These are phyloP conservation scores for Phylloscopus whistleri DNA, from an alignment of 2,113 vertebrate species.

Conservation along the genomic window DNA sequence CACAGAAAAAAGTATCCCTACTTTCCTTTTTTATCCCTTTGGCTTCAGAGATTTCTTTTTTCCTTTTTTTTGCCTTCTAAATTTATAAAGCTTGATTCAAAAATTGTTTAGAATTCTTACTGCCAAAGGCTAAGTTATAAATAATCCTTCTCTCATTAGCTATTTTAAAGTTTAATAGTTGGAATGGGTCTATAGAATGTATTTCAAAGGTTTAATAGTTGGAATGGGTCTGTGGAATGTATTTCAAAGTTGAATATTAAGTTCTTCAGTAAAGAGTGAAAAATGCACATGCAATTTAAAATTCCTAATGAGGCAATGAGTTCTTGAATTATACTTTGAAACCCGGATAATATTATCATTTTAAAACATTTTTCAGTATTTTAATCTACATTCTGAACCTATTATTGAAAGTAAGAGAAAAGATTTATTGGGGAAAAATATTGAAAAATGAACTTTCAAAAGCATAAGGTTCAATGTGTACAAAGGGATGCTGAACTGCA, in stretches of 20 bases:
- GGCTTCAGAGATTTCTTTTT: conserved; percentile 2
- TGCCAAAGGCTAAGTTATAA: conserved; percentile 70
- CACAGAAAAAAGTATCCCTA: not conserved
- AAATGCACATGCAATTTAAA: not conserved
- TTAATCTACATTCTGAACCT: not conserved
- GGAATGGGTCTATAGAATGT: conserved; percentile 45
- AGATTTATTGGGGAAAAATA: not conserved
- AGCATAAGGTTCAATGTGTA: not conserved
- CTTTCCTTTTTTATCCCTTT: conserved; percentile 32
- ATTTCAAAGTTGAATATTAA: conserved; percentile 46
- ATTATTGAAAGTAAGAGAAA: not conserved
- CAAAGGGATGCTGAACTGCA: not conserved
- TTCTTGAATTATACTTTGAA: not conserved
- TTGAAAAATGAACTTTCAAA: not conserved
- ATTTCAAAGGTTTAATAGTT: conserved; percentile 63
- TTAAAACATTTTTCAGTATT: not conserved
- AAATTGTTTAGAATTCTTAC: conserved; percentile 64
- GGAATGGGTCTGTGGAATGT: conserved; percentile 38
- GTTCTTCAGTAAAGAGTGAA: conserved; percentile 24
- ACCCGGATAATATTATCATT: not conserved
- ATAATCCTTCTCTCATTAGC: conserved; percentile 67
- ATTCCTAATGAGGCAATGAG: conserved; percentile 10
- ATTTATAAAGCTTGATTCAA: conserved; percentile 49
- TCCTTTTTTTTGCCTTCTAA: not conserved
- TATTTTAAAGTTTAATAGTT: conserved; percentile 56